Evolutionary conservation across 2,797 vertebrate species (phyloP).

Genomic region (Trichosurus vulpecula): DNA sequence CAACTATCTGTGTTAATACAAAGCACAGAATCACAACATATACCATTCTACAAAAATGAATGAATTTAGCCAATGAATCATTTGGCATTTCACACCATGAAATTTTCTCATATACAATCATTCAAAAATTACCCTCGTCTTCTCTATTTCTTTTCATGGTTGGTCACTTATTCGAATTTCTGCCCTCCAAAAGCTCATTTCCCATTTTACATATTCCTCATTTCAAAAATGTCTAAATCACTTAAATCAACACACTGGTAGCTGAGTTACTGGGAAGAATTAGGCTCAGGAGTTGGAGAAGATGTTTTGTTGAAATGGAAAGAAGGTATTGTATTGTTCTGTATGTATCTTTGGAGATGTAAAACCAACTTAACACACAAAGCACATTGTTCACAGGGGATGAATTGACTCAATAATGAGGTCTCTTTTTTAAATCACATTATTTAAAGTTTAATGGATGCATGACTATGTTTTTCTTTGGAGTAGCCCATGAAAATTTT

Average conservation of each 20-base stretch:
- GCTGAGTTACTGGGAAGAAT: not conserved
- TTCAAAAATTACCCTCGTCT: not conserved
- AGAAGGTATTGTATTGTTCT: not conserved
- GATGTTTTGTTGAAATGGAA: not conserved
- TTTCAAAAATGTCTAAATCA: not conserved
- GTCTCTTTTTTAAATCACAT: not conserved
- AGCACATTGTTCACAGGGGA: not conserved
- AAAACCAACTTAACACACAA: not conserved
- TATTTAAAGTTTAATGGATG: not conserved
- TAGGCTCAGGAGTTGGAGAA: not conserved
- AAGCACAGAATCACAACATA: not conserved
- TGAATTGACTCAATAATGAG: not conserved
- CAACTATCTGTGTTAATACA: not conserved
- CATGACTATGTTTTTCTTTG: not conserved
- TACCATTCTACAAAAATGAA: not conserved
- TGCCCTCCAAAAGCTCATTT: not conserved
- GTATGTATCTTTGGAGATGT: not conserved
- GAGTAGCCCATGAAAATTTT: not conserved
- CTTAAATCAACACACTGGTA: not conserved
- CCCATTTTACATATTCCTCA: not conserved
- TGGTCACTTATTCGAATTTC: not conserved
- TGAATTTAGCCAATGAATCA: not conserved
- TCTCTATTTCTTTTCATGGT: not conserved
- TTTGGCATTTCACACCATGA: not conserved
- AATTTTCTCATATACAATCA: not conserved